Percentiles rank a stretch among this genome's conserved stretches.
These are phyloP conservation scores for Aricia agestis DNA, from an alignment of 1,140 invertebrate species.

Conservation along the genomic window DNA sequence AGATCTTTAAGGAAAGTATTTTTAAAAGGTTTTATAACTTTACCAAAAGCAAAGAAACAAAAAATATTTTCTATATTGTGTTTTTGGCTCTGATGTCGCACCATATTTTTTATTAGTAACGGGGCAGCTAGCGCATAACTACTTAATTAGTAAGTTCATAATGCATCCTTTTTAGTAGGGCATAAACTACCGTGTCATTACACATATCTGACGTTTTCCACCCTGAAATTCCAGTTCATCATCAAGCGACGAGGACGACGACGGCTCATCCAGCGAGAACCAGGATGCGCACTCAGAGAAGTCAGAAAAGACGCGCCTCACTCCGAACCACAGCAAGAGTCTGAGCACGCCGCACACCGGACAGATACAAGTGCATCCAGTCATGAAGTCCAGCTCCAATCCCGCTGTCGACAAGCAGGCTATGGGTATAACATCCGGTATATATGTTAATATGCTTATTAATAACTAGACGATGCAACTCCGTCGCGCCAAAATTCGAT, in stretches of 20 bases:
- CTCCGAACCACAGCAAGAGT: slow-evolving; percentile 62
- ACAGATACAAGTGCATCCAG: slow-evolving; percentile 66
- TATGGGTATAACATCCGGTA: slow-evolving; percentile 69
- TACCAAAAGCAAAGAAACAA: too few relatives aligned
- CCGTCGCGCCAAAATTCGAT: too few relatives aligned
- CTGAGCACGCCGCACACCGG: slow-evolving; percentile 61
- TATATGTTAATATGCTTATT: slow-evolving; percentile 18
- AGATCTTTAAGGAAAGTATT: too few relatives aligned
- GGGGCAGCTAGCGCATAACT: too few relatives aligned
- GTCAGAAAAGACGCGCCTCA: slow-evolving; percentile 44
- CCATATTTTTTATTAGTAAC: too few relatives aligned
- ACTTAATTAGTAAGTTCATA: too few relatives aligned
- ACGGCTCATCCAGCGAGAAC: slow-evolving; percentile 74
- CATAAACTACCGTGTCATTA: too few relatives aligned
- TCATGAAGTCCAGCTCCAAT: slow-evolving; percentile 72
- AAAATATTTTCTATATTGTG: too few relatives aligned
- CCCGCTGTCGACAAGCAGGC: slow-evolving; percentile 71
- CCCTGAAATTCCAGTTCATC: slow-evolving; percentile 72
- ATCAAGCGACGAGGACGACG: slow-evolving; percentile 81
- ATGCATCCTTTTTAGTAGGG: too few relatives aligned
- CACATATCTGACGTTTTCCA: neutral
- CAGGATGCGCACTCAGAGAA: slow-evolving; percentile 58
- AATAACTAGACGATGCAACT: neutral
- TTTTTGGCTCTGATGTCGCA: too few relatives aligned
- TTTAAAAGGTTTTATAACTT: too few relatives aligned